These are phyloP conservation scores for Theodoxus fluviatilis DNA, from an alignment of 2,888 invertebrate species.

Conservation along the genomic window DNA sequence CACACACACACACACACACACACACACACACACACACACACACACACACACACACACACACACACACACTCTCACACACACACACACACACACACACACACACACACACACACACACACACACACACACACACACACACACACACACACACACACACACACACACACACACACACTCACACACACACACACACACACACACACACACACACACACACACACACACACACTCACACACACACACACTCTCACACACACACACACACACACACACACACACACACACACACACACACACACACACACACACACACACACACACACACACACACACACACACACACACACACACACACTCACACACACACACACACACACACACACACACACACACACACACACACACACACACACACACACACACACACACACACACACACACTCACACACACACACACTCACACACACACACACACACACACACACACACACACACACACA, in stretches of 20 bases:
- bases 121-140: too few relatives aligned
- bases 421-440: too few relatives aligned
- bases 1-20: too few relatives aligned
- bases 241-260: constrained; percentile 10
- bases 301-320: constrained; percentile 1
- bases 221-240: constrained; percentile 16
- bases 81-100: not conserved
- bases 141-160: too few relatives aligned
- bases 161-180: too few relatives aligned
- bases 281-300: not conserved
- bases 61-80: not conserved
- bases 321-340: constrained; percentile 10
- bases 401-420: too few relatives aligned
- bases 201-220: not conserved
- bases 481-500: not conserved
- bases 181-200: too few relatives aligned
- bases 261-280: constrained; percentile 8
- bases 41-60: not conserved
- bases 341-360: constrained; percentile 12
- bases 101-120: too few relatives aligned
- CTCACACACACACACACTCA: not conserved
- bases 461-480: constrained; percentile 5
- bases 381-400: constrained; percentile 21
- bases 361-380: not conserved
- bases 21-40: not conserved